Percentiles rank a stretch among this genome's conserved stretches.
phyloP scores from a whole-genome alignment of 2,113 vertebrate genomes.

The Protobothrops flavoviridis region DNA sequence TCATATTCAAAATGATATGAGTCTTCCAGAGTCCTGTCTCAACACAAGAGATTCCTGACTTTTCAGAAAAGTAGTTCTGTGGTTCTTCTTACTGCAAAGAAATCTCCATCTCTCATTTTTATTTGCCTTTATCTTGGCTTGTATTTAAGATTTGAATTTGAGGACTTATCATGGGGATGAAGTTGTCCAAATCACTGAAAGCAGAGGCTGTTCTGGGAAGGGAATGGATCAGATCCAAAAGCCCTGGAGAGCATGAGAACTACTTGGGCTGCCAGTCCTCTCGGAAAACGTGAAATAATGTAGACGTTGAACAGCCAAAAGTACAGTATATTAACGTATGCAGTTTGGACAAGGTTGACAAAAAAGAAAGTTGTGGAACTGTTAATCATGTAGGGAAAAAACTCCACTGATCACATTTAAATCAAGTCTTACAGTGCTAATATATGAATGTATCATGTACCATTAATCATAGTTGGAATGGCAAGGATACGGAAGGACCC shows the following conservation, averaged over 20 bases:
- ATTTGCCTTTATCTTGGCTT: background rate
- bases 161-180: background rate
- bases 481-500: slow-evolving; percentile 18
- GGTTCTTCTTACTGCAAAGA: background rate
- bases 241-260: background rate
- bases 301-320: slow-evolving; percentile 10
- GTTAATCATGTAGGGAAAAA: background rate
- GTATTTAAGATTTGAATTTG: background rate
- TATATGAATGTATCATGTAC: background rate
- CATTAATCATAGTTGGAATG: background rate
- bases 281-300: slow-evolving; percentile 2
- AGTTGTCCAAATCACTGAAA: background rate
- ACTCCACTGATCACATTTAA: slow-evolving; percentile 3
- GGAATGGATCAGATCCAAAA: background rate
- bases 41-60: background rate
- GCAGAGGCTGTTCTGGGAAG: background rate
- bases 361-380: background rate
- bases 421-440: background rate
- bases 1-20: background rate
- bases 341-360: slow-evolving; percentile 5
- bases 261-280: background rate
- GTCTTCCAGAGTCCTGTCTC: no score
- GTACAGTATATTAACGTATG: background rate
- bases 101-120: background rate
- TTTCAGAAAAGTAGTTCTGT: background rate